Evolutionary conservation across 2,797 vertebrate genomes (phyloP).

Genomic region (Paguma larvata): DNA sequence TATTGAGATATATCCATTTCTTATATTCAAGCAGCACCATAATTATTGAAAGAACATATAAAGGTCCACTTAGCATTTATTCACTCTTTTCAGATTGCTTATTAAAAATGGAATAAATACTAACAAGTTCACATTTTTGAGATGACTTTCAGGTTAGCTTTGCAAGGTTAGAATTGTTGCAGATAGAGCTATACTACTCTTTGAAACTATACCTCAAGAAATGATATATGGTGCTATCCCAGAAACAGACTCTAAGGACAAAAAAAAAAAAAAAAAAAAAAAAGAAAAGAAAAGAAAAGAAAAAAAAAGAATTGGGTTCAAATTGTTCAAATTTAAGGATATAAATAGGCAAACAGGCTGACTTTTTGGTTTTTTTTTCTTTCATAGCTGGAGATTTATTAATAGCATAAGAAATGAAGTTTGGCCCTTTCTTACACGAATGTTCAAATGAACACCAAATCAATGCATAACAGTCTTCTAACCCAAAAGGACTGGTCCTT

Average conservation of each 20-base stretch:
- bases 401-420: slow-evolving; percentile 2
- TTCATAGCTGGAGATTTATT: background rate
- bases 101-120: background rate
- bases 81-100: background rate
- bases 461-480: background rate
- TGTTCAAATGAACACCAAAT: slow-evolving; percentile 40
- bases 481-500: background rate
- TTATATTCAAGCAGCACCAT: background rate
- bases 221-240: background rate
- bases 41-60: slow-evolving; percentile 22
- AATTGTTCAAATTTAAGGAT: background rate
- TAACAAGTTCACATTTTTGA: background rate
- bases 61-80: background rate
- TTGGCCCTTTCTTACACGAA: background rate
- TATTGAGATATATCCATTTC: background rate
- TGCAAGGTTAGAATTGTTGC: background rate
- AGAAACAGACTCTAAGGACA: background rate
- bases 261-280: slow-evolving; percentile 54
- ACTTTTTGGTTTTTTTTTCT: background rate
- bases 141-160: background rate
- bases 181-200: background rate
- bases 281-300: background rate
- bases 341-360: background rate
- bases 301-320: background rate
- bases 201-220: background rate